Evolutionary conservation across 2,888 invertebrate genomes (phyloP), one percentile per base, ranked within the genome.

Genomic region (Barypeithes pellucidus): DNA sequence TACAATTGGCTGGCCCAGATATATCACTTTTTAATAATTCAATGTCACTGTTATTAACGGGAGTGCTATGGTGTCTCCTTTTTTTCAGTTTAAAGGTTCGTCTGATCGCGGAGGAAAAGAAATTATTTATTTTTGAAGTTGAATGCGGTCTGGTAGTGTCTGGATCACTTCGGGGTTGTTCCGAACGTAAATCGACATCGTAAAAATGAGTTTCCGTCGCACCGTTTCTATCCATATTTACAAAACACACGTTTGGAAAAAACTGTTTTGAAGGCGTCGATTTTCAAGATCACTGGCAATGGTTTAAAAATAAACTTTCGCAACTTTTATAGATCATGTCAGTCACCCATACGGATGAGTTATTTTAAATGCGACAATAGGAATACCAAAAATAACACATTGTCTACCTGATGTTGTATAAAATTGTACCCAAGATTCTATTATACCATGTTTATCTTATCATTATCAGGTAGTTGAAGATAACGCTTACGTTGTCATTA

Each of bases 1-100:
- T 70, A 52, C 75, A 77, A 50, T 77, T 77, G 1, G 59, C 74
- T 2, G 80, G 80, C 1, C 57, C 33, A 0, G 80, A 80, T 54
- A 80, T 80, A 39, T 67, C 65, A 22, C 63, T 68, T 60, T 72
- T 73, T 9, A 59, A 9, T 16, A 72, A 3, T 7, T 72, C 74
- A 20, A 11, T 59, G 3, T 67, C 71, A n/a, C 24, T 61, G 7
- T 14, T 14, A n/a, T n/a, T 2, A 5, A 66, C 61, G 0, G 75
- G 24, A 12, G 67, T 29, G n/a, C 75, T 67, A 24, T 71, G 61
- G 11, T 65, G 61, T 57, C 76, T 67, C 41, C 72, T 66, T 43
- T 63, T 69, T 24, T 60, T 41, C 11, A 9, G 5, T 41, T 60
- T 67, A 22, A 77, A 50, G 12, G 70, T 70, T 14, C 73, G 69